Conservation (phyloP, 2,888 invertebrate genomes). For the Gandaritis pyraliata region DNA sequence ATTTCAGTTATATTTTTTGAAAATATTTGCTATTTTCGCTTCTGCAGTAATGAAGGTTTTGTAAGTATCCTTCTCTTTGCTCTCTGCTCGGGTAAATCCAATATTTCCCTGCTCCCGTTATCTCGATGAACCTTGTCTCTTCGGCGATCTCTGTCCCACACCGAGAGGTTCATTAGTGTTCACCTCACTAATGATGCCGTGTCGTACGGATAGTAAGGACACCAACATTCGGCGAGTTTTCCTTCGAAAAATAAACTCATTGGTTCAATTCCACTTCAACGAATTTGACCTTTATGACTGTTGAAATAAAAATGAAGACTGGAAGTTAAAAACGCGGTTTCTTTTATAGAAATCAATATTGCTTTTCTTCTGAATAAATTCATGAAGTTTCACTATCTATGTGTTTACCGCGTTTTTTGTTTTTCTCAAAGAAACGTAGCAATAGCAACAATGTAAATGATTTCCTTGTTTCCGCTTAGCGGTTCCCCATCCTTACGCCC, state of each 20-base stretch:
- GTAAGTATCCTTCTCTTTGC: conserved; percentile 35
- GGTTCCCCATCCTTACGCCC: conserved; percentile 31
- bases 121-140: conserved; percentile 56
- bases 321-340: conserved; percentile 30
- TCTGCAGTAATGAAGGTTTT: conserved; percentile 1
- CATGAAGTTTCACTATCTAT: not conserved
- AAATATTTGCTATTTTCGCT: not conserved
- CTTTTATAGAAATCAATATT: conserved; percentile 1
- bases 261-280: conserved; percentile 38
- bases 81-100: conserved; percentile 50
- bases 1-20: not conserved
- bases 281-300: conserved; percentile 21
- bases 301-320: conserved; percentile 25
- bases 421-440: conserved; percentile 21
- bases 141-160: conserved; percentile 56
- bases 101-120: conserved; percentile 49
- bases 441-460: conserved; percentile 27
- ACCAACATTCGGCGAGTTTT: conserved; percentile 46
- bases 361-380: not conserved
- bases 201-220: conserved; percentile 46
- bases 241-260: conserved; percentile 45
- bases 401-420: not conserved
- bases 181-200: conserved; percentile 73
- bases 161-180: conserved; percentile 77
- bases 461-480: conserved; percentile 30